Percentiles rank a stretch among this genome's conserved stretches.
Evolutionary conservation across 2,797 vertebrate genomes (phyloP).

Genomic region (Morelia viridis): DNA sequence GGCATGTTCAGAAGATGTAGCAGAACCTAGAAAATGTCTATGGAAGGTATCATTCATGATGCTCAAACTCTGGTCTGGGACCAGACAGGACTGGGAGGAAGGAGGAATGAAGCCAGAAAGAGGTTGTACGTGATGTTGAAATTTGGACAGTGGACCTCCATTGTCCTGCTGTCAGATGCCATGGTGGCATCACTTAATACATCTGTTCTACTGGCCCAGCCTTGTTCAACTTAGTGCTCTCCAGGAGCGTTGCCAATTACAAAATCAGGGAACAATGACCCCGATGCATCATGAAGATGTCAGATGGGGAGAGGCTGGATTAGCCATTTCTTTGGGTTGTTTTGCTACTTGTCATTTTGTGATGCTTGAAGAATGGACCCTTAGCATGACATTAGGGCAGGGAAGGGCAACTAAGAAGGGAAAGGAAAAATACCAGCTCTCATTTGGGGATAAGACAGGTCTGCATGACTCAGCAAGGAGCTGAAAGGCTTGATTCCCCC

Average conservation of each 20-base stretch:
- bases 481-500: not conserved
- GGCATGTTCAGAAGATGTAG: not conserved
- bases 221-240: not conserved
- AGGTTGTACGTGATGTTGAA: not conserved
- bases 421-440: not conserved
- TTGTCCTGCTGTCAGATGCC: not conserved
- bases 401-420: not conserved
- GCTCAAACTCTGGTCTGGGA: not conserved
- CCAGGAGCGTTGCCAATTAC: not conserved
- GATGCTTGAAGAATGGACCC: not conserved
- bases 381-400: not conserved
- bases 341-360: not conserved
- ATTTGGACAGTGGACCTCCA: not conserved
- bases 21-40: not conserved
- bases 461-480: not conserved
- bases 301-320: not conserved
- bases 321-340: not conserved
- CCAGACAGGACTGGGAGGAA: not conserved
- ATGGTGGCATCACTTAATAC: not conserved
- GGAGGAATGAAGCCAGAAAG: not conserved
- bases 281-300: not conserved
- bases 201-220: not conserved
- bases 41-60: no score
- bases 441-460: not conserved
- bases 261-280: not conserved